Evolutionary conservation across 2,888 invertebrate species (phyloP), one percentile per base, ranked within the genome.

Genomic region (Ptycholaimellus sp.): DNA sequence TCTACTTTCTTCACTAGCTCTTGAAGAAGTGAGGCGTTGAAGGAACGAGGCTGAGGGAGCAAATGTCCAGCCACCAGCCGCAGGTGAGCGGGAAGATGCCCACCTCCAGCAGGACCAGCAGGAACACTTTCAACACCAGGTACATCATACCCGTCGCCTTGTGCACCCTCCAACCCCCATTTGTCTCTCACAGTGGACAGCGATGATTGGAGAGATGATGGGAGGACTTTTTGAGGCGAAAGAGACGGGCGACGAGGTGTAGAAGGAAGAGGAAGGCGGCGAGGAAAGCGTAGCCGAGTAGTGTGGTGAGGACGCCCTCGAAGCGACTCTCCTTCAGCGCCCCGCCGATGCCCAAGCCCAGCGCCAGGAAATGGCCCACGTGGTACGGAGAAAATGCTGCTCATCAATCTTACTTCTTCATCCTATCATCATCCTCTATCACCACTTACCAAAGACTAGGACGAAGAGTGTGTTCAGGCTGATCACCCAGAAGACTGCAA

Each of bases 401-500:
- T 55, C n/a, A n/a, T n/a, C n/a, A n/a, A n/a, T n/a, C n/a, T n/a
- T n/a, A n/a, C n/a, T n/a, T 57, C n/a, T n/a, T n/a, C n/a, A n/a
- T n/a, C n/a, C n/a, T n/a, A n/a, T n/a, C n/a, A n/a, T n/a, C n/a
- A n/a, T n/a, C n/a, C n/a, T n/a, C n/a, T n/a, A n/a, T n/a, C n/a
- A 23, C 25, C 16, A 53, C 61, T 61, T 52, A 69, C 69, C 68
- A 65, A 96, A 96, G 17, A 87, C 76, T 43, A 93, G 70, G 45
- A 93, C 90, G 58, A 93, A 93, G 39, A 93, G 67, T 1, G 90
- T 85, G 57, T 96, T 93, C 21, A 96, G 64, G 0, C 87, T 85
- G 17, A 93, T 82, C 19, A 93, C 87, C 93, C 93, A 96, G 59
- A 96, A 90, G n/a, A n/a, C n/a, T n/a, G n/a, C n/a, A n/a, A n/a